Evolutionary conservation across 1,140 invertebrate species (phyloP), one percentile per base, ranked within the genome.

Genomic region (Ridgeia piscesae): DNA sequence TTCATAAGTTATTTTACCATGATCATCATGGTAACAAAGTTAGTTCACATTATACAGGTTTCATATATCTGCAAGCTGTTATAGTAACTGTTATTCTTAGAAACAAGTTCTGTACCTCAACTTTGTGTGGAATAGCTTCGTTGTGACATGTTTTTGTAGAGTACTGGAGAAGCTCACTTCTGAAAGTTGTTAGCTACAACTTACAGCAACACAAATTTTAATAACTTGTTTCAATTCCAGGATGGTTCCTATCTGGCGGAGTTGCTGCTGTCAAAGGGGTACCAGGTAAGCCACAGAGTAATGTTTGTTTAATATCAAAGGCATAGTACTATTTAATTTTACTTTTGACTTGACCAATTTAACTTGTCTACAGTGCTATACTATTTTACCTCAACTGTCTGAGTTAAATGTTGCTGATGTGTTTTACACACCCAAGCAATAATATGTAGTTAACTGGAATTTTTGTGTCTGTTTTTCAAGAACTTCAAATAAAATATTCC

Each of bases 191-290:
- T 42, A 77, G 27, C 17, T 27, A 77, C 27, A 77, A 77, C 58
- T 77, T 27, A 77, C 27, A 77, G 27, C 58, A 21, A 27, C 27
- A 21, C 27, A 77, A 31, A 4, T 8, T 77, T 17, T 77, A 77
- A 77, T 77, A 2, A 77, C 14, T 48, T 92, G 92, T 93, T 93
- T 92, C 92, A 92, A 93, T 95, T 96, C 92, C 94, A 99, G 99
- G 99, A 99, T 98, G 99, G 99, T 33, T 99, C 99, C 0, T 99
- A 99, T 96, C 96, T 99, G 94, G 98, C 99, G 6, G 99, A 99
- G 96, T 98, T 99, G 93, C 96, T 99, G 1, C 96, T 99, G 2
- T 97, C 97, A 21, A 99, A 99, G 96, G 99, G 98, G 2, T 99
- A 99, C 95, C 97, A 98, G 95, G 96, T 97, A 94, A 94, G 93